Evolutionary conservation across 2,888 invertebrate genomes (phyloP), one percentile per base, ranked within the genome.

Genomic region (Tipula vernalis): DNA sequence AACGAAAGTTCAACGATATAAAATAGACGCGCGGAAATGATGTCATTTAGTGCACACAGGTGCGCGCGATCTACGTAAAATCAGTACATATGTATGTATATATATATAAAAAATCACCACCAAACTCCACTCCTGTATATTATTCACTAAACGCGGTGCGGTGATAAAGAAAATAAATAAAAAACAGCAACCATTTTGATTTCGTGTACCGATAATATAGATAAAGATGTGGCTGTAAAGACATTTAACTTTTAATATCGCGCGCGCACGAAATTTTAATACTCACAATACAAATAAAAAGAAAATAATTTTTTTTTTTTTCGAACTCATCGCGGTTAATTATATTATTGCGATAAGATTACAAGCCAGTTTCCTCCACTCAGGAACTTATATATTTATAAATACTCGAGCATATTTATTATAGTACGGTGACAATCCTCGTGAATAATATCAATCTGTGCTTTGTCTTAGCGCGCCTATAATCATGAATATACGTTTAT

Each of bases 1-100:
- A 71, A 71, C 71, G 71, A 71, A 71, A 71, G 71, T 71, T 71
- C 71, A 71, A 71, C 71, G 71, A 71, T 71, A 71, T 71, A 71
- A 71, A 71, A 71, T 28, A 71, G 71, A 71, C 71, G 71, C 71
- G 71, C 71, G 71, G 71, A 71, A 71, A 71, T 71, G 71, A 71
- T 71, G 71, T 71, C 71, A 71, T 71, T 71, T 71, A 18, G 28
- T 71, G 71, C 71, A 71, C 28, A 71, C 71, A 71, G 71, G 71
- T 71, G 71, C 28, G 71, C 71, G 18, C 71, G 71, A 71, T 71
- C 18, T 71, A 71, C 28, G 18, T 71, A 51, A 51, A 51, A 15
- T 51, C 51, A 4, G 4, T 13, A 39, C 39, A 51, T 51, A 51
- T 8, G 12, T 44, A 44, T 3, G 3, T 51, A 51, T 13, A 47